Base-by-base conservation (phyloP, 2,797 vertebrate genomes). In the Falco concolor region DNA sequence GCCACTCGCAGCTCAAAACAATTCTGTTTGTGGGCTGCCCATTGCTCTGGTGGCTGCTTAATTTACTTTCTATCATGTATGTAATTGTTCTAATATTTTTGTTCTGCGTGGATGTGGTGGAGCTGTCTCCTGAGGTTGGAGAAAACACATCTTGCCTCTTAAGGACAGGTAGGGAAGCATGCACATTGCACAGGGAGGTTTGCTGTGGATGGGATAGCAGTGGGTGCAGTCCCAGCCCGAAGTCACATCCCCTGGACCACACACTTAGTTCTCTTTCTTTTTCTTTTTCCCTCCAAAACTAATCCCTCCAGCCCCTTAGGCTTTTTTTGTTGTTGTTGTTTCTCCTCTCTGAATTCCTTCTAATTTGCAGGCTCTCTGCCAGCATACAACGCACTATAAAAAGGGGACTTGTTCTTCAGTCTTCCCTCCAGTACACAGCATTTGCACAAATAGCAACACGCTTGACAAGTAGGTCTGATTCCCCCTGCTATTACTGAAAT, bases 381-480 rank as follows among this genome's bases (percentile, higher is more conserved):
- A 97, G 96, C 83, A 20, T 80, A 34, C 88, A 90, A 47, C 15
- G 4, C 14, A 0, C 91, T 96, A 87, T 95, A 95, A 95, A 96
- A 96, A 95, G 93, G 91, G 74, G 94, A 95, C 95, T 96, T 97
- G 95, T 97, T 96, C 95, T 94, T 95, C 95, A 95, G 61, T 93
- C 95, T 96, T 95, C 91, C 86, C 94, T 95, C 86, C 6, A 8
- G 84, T 90, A 72, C 50, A 7, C 68, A 70, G 75, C 79, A 1
- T 91, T 84, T 91, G 78, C 87, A 93, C 93, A 96, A 95, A 96
- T 82, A 96, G 91, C 94, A 94, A 83, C 78, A 11, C 0, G 4
- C 86, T 89, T 76, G 89, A 84, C 81, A 40, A 83, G 75, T 65
- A 61, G 70, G 75, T 95, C 93, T 38, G 38, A 82, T 82, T 93